Conservation (phyloP, 2,888 invertebrate species). For the Sepioteuthis lessoniana region DNA sequence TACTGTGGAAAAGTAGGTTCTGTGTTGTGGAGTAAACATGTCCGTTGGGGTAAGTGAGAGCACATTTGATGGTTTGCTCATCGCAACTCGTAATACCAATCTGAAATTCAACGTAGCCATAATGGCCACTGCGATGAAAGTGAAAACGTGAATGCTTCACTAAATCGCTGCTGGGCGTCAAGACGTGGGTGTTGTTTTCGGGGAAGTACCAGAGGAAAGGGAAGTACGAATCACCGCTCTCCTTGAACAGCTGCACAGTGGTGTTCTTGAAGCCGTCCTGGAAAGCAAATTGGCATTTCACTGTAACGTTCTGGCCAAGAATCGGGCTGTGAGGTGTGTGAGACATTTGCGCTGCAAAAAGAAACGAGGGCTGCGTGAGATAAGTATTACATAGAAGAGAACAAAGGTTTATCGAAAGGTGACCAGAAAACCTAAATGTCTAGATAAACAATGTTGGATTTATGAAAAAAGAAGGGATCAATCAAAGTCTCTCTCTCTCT, state of each 20-base stretch:
- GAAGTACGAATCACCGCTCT: not conserved
- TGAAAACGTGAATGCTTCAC: not conserved
- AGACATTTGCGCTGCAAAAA: conserved; percentile 35
- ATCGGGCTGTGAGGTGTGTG: not conserved
- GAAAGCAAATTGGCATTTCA: conserved; percentile 37
- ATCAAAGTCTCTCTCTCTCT: too few species aligned
- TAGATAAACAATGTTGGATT: too few species aligned
- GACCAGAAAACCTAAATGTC: too few species aligned
- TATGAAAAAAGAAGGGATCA: too few species aligned
- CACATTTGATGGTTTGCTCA: not conserved
- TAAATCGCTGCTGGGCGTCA: not conserved
- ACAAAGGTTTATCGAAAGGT: too few species aligned
- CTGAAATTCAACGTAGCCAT: not conserved
- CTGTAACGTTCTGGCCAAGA: conserved; percentile 38
- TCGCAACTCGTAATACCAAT: not conserved
- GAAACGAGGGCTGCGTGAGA: not conserved
- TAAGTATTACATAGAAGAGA: too few species aligned
- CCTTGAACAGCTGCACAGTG: not conserved
- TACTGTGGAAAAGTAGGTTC: conserved; percentile 17
- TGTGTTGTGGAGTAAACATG: not conserved
- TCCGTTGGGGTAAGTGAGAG: not conserved
- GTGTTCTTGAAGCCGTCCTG: conserved; percentile 35
- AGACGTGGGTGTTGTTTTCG: conserved; percentile 8
- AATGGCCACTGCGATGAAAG: not conserved
- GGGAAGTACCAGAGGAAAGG: conserved; percentile 6